These are phyloP conservation scores for Cyprinodon variegatus DNA, from an alignment of 2,113 vertebrate genomes.

Conservation along the genomic window DNA sequence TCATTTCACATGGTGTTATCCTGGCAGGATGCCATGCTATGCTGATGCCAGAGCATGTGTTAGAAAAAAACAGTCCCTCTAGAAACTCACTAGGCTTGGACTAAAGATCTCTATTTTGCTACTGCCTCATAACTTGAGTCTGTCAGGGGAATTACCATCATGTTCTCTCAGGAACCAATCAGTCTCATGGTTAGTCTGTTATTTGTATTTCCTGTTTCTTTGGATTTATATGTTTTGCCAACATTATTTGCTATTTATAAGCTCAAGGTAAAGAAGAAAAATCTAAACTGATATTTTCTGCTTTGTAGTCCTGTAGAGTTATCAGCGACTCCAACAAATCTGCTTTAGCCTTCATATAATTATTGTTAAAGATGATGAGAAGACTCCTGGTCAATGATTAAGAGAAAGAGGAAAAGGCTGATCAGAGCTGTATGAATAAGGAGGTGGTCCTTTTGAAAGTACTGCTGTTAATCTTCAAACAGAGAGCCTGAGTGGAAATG, in stretches of 20 bases:
- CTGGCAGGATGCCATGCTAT: constrained; percentile 61
- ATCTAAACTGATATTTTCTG: constrained; percentile 23
- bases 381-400: constrained; percentile 15
- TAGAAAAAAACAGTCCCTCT: constrained; percentile 58
- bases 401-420: constrained; percentile 30
- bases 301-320: constrained; percentile 22
- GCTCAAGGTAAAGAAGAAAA: constrained; percentile 30
- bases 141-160: constrained; percentile 32
- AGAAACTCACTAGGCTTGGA: constrained; percentile 56
- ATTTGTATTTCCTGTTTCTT: not conserved
- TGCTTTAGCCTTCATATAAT: constrained; percentile 15
- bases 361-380: constrained; percentile 20
- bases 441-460: constrained; percentile 51
- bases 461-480: constrained; percentile 62
- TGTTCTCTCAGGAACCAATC: constrained; percentile 40
- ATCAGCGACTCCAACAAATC: constrained; percentile 23
- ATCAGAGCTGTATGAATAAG: constrained; percentile 27
- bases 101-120: constrained; percentile 44
- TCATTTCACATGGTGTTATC: constrained; percentile 74
- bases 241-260: constrained; percentile 21
- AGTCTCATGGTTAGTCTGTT: not conserved
- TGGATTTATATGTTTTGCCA: constrained; percentile 3
- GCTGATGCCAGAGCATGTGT: constrained; percentile 72
- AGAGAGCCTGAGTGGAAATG: constrained; percentile 55
- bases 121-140: constrained; percentile 39